Conservation (phyloP, 2,888 invertebrate species). For the Embidobia sp. region DNA sequence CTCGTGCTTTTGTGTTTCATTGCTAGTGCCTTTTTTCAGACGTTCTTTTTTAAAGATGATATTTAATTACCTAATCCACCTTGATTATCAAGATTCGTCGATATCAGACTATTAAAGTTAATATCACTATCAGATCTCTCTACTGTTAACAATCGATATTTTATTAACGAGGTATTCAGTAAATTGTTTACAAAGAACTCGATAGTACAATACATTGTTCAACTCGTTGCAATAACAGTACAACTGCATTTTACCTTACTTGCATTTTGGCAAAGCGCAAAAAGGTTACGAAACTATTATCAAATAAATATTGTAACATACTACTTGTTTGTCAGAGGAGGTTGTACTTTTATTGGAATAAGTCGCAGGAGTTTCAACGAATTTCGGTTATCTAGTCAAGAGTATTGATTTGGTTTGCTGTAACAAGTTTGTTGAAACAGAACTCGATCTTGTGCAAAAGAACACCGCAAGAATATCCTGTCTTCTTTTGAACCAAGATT, state of each 20-base stretch:
- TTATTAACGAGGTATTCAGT: constrained; percentile 32
- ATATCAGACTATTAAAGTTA: constrained; percentile 12
- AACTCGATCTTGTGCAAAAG: not conserved
- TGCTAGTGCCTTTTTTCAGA: constrained; percentile 42
- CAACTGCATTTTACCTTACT: no score
- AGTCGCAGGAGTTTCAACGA: constrained; percentile 12
- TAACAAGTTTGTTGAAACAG: constrained; percentile 1
- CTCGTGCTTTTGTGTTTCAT: constrained; percentile 26
- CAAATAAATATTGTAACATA: no score
- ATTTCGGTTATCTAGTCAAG: constrained; percentile 34
- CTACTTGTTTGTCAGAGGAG: no score
- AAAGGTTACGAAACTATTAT: no score
- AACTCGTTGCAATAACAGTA: not conserved
- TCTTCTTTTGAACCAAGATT: constrained; percentile 1
- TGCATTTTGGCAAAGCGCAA: no score
- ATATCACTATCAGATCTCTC: constrained; percentile 28
- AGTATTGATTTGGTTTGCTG: constrained; percentile 9
- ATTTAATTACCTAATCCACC: not conserved
- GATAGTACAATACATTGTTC: constrained; percentile 1
- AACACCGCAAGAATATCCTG: not conserved
- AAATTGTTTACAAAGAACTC: not conserved
- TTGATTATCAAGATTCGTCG: constrained; percentile 16
- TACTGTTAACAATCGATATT: constrained; percentile 52
- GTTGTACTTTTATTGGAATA: constrained; percentile 6
- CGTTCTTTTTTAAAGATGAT: constrained; percentile 7